Conservation (phyloP, 2,888 invertebrate species). For the Mantis religiosa region DNA sequence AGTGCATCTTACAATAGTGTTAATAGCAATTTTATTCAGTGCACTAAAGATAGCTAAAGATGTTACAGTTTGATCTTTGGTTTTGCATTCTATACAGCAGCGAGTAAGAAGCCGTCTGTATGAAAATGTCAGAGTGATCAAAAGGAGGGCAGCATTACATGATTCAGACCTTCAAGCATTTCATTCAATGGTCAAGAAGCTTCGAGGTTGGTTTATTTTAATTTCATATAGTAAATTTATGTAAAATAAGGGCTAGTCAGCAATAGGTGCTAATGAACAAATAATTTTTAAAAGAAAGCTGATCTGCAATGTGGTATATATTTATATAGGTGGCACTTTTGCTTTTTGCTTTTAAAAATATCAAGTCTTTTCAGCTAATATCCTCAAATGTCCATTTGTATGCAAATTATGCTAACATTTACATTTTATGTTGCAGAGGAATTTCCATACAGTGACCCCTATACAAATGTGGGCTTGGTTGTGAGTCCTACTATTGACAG, state of each 20-base stretch:
- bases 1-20: too few relatives aligned
- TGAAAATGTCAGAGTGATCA: conserved; percentile 63
- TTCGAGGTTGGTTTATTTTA: conserved; percentile 60
- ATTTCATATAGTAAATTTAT: not conserved
- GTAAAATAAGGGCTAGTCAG: too few relatives aligned
- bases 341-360: too few relatives aligned
- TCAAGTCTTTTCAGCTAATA: too few relatives aligned
- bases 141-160: conserved; percentile 59
- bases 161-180: conserved; percentile 79
- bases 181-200: conserved; percentile 73
- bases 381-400: not conserved
- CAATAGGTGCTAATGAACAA: not conserved
- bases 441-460: conserved; percentile 68
- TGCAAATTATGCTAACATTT: not conserved
- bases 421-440: conserved; percentile 50
- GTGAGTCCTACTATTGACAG: conserved; percentile 83
- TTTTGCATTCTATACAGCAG: conserved; percentile 41
- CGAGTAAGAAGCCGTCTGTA: conserved; percentile 60
- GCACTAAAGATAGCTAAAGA: too few relatives aligned
- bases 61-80: not conserved
- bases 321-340: too few relatives aligned
- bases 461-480: conserved; percentile 83
- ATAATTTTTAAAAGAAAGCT: not conserved
- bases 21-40: too few relatives aligned
- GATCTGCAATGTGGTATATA: not conserved